Conservation (phyloP, 2,888 invertebrate genomes). For the Lepeophtheirus nordmannii region DNA sequence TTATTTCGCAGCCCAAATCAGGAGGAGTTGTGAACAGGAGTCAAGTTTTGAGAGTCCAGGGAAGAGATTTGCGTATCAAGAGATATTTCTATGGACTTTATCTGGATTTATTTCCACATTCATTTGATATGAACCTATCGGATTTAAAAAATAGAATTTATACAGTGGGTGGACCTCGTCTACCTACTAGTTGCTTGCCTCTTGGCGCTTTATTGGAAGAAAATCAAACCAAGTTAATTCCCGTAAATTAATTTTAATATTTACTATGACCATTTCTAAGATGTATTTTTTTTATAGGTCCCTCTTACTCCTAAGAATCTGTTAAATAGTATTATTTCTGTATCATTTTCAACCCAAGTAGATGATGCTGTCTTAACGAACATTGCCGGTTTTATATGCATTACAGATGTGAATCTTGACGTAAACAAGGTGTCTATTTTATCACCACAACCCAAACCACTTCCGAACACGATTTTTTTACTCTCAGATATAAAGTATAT, state of each 20-base stretch:
- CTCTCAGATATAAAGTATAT: constrained; percentile 84
- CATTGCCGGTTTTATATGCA: constrained; percentile 47
- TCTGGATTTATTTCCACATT: constrained; percentile 65
- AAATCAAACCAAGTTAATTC: constrained; percentile 61
- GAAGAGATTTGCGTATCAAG: constrained; percentile 44
- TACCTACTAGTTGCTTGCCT: constrained; percentile 91
- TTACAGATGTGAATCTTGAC: constrained; percentile 68
- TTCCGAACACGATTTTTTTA: constrained; percentile 70
- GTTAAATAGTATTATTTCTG: constrained; percentile 70
- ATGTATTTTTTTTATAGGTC: neutral
- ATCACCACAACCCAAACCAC: constrained; percentile 80
- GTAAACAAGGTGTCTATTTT: constrained; percentile 74
- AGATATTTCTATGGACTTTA: constrained; percentile 82
- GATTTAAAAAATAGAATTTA: constrained; percentile 49
- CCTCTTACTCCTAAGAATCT: constrained; percentile 38
- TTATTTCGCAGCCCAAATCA: constrained; percentile 81
- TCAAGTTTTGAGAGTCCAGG: neutral
- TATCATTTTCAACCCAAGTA: constrained; percentile 62
- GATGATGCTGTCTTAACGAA: constrained; percentile 76
- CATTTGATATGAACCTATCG: constrained; percentile 54
- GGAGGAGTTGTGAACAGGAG: constrained; percentile 55
- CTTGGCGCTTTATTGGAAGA: constrained; percentile 86
- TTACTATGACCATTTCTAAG: no score
- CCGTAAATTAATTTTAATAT: constrained; percentile 6
- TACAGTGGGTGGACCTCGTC: constrained; percentile 80